These are phyloP conservation scores for Sarcophaga caerulescens DNA, from an alignment of 2,888 invertebrate species.

Conservation along the genomic window DNA sequence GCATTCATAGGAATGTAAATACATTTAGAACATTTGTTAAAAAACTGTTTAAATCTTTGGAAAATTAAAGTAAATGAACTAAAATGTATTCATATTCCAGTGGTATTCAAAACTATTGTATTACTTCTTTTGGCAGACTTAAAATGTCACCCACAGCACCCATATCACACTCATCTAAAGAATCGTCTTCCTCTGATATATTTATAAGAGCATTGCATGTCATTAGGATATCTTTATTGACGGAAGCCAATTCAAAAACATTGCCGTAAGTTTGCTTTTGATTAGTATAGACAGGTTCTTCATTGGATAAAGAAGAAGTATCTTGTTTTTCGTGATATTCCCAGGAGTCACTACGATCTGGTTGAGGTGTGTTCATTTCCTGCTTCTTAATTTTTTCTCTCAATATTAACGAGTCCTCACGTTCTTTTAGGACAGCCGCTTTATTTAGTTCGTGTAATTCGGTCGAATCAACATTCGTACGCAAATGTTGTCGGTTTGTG, in stretches of 20 bases:
- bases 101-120: conserved; percentile 89
- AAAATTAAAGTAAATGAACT: too few species aligned
- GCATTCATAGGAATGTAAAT: too few species aligned
- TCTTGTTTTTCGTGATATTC: conserved; percentile 76
- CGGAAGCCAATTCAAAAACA: conserved; percentile 78
- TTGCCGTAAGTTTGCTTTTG: conserved; percentile 80
- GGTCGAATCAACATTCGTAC: conserved; percentile 75
- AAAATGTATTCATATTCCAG: too few species aligned
- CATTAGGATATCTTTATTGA: conserved; percentile 74
- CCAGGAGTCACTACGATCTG: conserved; percentile 80
- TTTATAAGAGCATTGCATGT: conserved; percentile 71
- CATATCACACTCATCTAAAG: conserved; percentile 50
- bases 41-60: too few species aligned
- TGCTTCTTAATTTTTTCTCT: conserved; percentile 73
- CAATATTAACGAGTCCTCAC: conserved; percentile 75
- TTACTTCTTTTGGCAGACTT: conserved; percentile 82
- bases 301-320: conserved; percentile 71
- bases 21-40: too few species aligned
- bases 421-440: conserved; percentile 72
- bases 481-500: conserved; percentile 63
- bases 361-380: conserved; percentile 75
- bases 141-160: conserved; percentile 74
- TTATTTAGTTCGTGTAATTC: conserved; percentile 76
- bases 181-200: conserved; percentile 64
- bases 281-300: conserved; percentile 80